These are phyloP conservation scores for Lymantria monacha DNA, from an alignment of 2,888 invertebrate species.

Conservation along the genomic window DNA sequence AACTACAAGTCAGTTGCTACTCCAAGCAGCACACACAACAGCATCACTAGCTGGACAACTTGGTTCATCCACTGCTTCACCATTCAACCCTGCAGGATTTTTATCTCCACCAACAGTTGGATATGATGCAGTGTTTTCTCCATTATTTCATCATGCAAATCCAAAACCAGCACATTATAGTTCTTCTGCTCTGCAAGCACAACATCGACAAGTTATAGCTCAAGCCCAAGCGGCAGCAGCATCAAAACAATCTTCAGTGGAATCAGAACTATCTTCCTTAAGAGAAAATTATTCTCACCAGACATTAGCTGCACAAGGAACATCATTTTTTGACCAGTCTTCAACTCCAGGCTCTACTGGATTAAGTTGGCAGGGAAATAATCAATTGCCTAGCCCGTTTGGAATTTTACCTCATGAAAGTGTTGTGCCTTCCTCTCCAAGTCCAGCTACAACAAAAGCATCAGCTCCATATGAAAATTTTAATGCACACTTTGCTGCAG, in stretches of 20 bases:
- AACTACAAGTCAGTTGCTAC: slow-evolving; percentile 85
- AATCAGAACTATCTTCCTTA: slow-evolving; percentile 80
- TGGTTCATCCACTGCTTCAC: slow-evolving; percentile 84
- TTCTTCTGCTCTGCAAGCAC: slow-evolving; percentile 81
- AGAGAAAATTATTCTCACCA: slow-evolving; percentile 85
- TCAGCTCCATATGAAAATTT: slow-evolving; percentile 85
- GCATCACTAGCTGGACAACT: slow-evolving; percentile 84
- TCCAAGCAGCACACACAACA: slow-evolving; percentile 84
- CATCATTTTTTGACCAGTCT: slow-evolving; percentile 86
- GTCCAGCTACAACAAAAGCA: slow-evolving; percentile 83
- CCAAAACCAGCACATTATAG: slow-evolving; percentile 89
- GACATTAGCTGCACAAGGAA: slow-evolving; percentile 80
- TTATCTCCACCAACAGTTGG: slow-evolving; percentile 88
- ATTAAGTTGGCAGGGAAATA: slow-evolving; percentile 89
- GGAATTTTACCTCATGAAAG: slow-evolving; percentile 90
- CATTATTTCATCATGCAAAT: slow-evolving; percentile 90
- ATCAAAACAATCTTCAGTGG: slow-evolving; percentile 80
- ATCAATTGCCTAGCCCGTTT: slow-evolving; percentile 87
- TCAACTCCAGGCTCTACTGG: slow-evolving; percentile 75
- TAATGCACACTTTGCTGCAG: slow-evolving; percentile 86
- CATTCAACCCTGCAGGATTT: slow-evolving; percentile 87
- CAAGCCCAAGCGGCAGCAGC: slow-evolving; percentile 80
- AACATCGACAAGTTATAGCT: slow-evolving; percentile 86
- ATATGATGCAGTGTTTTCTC: slow-evolving; percentile 92
- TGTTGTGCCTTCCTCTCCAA: slow-evolving; percentile 85